Base-by-base conservation (phyloP, 2,113 vertebrate genomes). In the Aegotheles bennettii region DNA sequence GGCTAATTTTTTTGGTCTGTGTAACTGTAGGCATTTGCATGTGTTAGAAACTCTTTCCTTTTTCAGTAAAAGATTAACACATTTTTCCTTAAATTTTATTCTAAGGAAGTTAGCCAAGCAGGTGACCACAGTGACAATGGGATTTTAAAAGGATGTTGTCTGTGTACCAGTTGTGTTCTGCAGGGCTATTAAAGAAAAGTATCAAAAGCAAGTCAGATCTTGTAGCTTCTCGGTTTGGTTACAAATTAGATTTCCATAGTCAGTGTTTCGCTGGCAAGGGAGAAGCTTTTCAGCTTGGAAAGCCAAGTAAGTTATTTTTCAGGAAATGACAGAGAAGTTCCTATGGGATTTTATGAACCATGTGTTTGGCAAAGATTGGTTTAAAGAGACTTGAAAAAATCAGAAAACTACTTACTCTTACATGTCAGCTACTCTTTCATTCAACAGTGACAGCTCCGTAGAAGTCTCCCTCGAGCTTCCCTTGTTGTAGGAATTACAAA, bases 281-380 rank as follows among this genome's bases (percentile, higher is more conserved):
- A 91, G 38, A 88, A 19, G 24, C 23, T 82, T 96, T 94, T 87
- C 79, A 79, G 40, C 83, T 88, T 88, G 45, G 65, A 96, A 90
- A 95, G 79, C 71, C 85, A 95, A 92, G 81, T 83, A 80, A 95
- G 85, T 96, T 96, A 95, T 97, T 97, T 93, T 96, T 96, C 93
- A 90, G 90, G 95, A 96, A 96, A 93, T 93, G 93, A 89, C 93
- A 92, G 71, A 86, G 68, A 64, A n/a, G 43, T 78, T 96, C 88
- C 93, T 84, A 42, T 71, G 94, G 92, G 92, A 94, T 93, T 97
- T 96, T 84, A 63, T 80, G 68, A 93, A 88, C 42, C 71, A 70
- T 95, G 71, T 96, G 94, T 96, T 96, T 95, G 90, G 56, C 75
- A 94, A 88, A 97, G 92, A 95, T 96, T 95, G 93, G 75, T 96